Evolutionary conservation across 2,888 invertebrate species (phyloP).

Genomic region (Drosophila heteroneura): DNA sequence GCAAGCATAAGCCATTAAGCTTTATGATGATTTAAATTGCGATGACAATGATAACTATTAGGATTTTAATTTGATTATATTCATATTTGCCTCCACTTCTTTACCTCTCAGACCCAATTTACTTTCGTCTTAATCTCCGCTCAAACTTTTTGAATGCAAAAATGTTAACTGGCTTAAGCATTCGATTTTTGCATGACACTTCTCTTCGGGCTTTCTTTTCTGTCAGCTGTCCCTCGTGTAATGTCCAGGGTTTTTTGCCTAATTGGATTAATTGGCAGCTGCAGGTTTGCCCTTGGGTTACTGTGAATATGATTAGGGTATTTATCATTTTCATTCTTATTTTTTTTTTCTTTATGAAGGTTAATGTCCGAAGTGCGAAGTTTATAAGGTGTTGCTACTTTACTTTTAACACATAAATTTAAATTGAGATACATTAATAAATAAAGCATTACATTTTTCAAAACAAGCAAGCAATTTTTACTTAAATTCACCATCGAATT

Average conservation of each 20-base stretch:
- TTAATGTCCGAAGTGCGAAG: not conserved
- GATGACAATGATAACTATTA: constrained; percentile 29
- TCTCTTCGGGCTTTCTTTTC: constrained; percentile 3
- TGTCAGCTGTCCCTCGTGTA: not conserved
- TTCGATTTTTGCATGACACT: constrained; percentile 29
- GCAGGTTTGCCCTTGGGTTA: constrained; percentile 51
- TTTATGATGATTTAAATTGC: constrained; percentile 53
- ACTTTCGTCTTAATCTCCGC: constrained; percentile 6
- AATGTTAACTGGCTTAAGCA: constrained; percentile 46
- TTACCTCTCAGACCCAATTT: constrained; percentile 7
- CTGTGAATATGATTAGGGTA: constrained; percentile 43
- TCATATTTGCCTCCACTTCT: constrained; percentile 25
- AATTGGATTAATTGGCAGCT: constrained; percentile 69
- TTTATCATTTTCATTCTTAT: constrained; percentile 15
- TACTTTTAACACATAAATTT: not conserved
- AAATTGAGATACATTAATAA: not conserved
- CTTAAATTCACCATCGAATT: not conserved
- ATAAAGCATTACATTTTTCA: not conserved
- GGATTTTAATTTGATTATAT: constrained; percentile 39
- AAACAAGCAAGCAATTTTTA: not conserved
- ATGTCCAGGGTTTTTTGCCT: constrained; percentile 32
- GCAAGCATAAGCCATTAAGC: constrained; percentile 51
- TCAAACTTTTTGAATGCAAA: constrained; percentile 23
- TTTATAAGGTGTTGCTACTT: not conserved
- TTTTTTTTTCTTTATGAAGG: constrained; percentile 6